Base-by-base conservation (phyloP, 2,888 invertebrate genomes). In the Callimorpha dominula region DNA sequence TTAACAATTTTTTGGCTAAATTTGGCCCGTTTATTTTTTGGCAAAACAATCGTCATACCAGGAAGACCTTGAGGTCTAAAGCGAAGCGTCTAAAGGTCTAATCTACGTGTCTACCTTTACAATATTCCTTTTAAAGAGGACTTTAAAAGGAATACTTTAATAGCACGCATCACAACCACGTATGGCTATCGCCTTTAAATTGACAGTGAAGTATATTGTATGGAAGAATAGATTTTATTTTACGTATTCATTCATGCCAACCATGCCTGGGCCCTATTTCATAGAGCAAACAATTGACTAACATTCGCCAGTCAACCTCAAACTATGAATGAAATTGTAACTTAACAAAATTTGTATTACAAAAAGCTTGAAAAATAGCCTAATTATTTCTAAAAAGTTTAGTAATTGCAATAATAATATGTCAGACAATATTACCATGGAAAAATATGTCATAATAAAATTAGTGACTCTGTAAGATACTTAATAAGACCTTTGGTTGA, bases 111-210 rank as follows among this genome's bases (percentile, higher is more conserved):
- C 94, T 93, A 93, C 92, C 80, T 90, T 80, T 81, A 83, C 81
- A 88, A 89, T 89, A 88, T 90, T 89, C 88, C 92, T 91, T 91
- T 90, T 89, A 87, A 88, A 88, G 87, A 81, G 73, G 77, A 78
- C 80, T 82, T 78, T 80, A 85, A 90, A 91, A 91, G 89, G 87
- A 88, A 90, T 87, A 89, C 84, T 86, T 87, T 89, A 93, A 92
- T 92, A 95, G 94, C 94, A 94, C 95, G 95, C 91, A 90, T 95
- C 95, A 95, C 95, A 95, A 95, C 95, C 95, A 92, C 91, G 94
- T 94, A 93, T 91, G 95, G 95, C 94, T 85, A 90, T 89, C 88
- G 94, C 94, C 91, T 90, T 87, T 90, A 85, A 94, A 94, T 94
- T 94, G 95, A 95, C 95, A 93, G 93, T 91, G 92, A 92, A 89